Conservation (phyloP, 92 coral and sea anemone species). For the Montipora capitata region DNA sequence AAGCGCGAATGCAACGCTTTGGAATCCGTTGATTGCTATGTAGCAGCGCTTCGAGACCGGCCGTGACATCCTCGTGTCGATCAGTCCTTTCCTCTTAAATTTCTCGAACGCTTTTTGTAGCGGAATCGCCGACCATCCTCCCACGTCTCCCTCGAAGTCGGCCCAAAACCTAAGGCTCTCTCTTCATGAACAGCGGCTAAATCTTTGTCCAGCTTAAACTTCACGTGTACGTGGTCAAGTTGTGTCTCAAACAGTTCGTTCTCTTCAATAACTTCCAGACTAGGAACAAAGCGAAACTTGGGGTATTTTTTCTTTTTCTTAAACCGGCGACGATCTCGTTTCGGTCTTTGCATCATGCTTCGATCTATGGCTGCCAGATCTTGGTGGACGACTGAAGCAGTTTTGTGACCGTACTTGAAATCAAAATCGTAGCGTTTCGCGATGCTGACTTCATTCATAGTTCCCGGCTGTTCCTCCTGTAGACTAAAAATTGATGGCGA, state of each 20-base stretch:
- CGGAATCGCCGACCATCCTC: constrained; percentile 60
- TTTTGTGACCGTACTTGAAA: constrained; percentile 82
- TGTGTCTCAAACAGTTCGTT: constrained; percentile 75
- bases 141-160: neutral
- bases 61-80: neutral
- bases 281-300: constrained; percentile 72
- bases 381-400: constrained; percentile 57
- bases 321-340: constrained; percentile 66
- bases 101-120: constrained; percentile 59
- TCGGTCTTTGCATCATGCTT: constrained; percentile 76
- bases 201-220: constrained; percentile 33
- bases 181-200: constrained; percentile 81
- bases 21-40: too few species aligned
- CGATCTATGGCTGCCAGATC: constrained; percentile 71
- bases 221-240: constrained; percentile 42
- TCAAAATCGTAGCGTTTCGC: constrained; percentile 86
- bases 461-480: constrained; percentile 69
- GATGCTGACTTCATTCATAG: constrained; percentile 70
- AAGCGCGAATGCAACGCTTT: too few species aligned
- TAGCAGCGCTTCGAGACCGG: too few species aligned
- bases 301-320: constrained; percentile 81
- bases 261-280: constrained; percentile 88
- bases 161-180: constrained; percentile 74
- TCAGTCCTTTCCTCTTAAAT: constrained; percentile 37
- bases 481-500: neutral